These are phyloP conservation scores for Macropus fuliginosus DNA, from an alignment of 2,797 vertebrate genomes.

Conservation along the genomic window DNA sequence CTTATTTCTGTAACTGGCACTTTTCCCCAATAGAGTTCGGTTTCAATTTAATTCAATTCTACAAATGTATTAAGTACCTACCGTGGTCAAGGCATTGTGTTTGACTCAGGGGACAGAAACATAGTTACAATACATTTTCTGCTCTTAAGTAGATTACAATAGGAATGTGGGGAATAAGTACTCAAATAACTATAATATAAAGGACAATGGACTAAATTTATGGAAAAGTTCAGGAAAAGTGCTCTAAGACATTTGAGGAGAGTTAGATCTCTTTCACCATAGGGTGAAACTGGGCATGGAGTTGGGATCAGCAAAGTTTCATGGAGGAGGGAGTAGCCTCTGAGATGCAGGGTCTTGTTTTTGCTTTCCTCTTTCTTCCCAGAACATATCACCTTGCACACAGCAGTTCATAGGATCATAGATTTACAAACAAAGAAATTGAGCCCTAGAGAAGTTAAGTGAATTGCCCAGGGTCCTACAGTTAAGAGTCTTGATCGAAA, in stretches of 20 bases:
- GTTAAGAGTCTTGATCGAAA: background rate
- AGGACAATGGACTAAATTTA: background rate
- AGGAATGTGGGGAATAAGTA: background rate
- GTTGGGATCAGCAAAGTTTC: background rate
- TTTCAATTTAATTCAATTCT: background rate
- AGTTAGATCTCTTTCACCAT: background rate
- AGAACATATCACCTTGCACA: background rate
- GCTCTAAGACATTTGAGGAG: background rate
- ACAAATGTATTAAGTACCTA: background rate
- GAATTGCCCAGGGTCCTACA: background rate
- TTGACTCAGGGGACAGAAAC: background rate
- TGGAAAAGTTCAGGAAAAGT: background rate
- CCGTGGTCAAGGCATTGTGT: background rate
- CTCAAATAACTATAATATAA: background rate
- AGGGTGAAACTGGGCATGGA: background rate
- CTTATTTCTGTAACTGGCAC: background rate
- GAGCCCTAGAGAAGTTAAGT: background rate
- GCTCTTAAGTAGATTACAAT: background rate
- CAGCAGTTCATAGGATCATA: background rate
- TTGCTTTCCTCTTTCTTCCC: background rate
- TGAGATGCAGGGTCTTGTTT: background rate
- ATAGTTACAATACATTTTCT: background rate
- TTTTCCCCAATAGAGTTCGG: background rate
- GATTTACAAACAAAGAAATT: background rate
- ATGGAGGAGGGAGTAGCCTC: background rate